Percentiles rank a stretch among this genome's conserved stretches.
Conservation (phyloP, 2,797 vertebrate genomes). For the Muscicapa comitata region DNA sequence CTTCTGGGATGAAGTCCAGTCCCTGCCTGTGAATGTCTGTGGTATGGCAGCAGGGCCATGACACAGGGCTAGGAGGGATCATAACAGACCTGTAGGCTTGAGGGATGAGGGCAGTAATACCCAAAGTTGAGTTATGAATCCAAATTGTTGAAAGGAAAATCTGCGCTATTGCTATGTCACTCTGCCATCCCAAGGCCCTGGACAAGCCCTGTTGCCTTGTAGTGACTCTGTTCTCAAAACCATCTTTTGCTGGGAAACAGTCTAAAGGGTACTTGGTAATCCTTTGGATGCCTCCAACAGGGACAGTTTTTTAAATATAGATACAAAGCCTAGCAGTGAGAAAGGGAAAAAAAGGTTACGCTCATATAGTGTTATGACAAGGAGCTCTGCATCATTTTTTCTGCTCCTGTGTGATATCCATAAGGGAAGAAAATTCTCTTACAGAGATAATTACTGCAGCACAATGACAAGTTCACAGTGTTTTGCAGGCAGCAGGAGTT, state of each 20-base stretch:
- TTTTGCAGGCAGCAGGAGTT: background rate
- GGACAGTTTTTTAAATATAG: background rate
- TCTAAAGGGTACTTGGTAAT: background rate
- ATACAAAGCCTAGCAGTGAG: background rate
- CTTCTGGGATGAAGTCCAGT: background rate
- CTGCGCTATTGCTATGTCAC: background rate
- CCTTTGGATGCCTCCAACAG: background rate
- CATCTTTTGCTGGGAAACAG: background rate
- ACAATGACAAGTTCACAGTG: background rate
- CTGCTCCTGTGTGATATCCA: background rate
- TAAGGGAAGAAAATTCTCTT: conserved; percentile 2
- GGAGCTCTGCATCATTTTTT: background rate
- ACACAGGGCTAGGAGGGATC: background rate
- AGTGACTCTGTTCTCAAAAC: background rate
- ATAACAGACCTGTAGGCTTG: background rate
- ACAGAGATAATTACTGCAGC: conserved; percentile 9
- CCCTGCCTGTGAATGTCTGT: background rate
- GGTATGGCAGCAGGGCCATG: background rate
- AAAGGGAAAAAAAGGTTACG: background rate
- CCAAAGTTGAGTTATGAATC: background rate
- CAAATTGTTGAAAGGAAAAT: background rate
- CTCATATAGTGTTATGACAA: background rate
- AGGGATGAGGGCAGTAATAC: background rate
- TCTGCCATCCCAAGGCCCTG: background rate
- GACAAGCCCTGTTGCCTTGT: background rate